Conservation (phyloP, 1,140 invertebrate genomes). For the Drosophila busckii region DNA sequence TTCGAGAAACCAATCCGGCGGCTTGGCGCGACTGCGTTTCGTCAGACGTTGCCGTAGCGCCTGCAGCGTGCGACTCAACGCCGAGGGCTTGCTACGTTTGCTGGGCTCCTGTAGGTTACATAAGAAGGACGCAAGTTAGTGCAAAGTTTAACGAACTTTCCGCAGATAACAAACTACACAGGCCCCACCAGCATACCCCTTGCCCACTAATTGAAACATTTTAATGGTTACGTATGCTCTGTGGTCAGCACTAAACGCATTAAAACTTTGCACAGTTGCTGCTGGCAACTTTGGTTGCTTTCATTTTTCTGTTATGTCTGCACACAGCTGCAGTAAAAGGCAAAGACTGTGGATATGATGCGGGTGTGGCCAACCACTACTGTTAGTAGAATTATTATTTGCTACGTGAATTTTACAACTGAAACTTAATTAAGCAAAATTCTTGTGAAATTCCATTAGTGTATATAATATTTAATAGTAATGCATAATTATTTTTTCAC, state of each 20-base stretch:
- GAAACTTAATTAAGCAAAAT: too few relatives aligned
- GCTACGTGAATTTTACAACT: too few relatives aligned
- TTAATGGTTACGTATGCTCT: conserved; percentile 33
- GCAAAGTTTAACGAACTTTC: too few relatives aligned
- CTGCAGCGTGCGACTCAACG: conserved; percentile 69
- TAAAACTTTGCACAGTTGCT: conserved; percentile 61
- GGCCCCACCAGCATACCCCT: too few relatives aligned
- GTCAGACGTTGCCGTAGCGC: conserved; percentile 72
- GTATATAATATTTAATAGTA: too few relatives aligned
- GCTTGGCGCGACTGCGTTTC: conserved; percentile 77
- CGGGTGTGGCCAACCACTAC: too few relatives aligned
- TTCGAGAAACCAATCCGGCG: conserved; percentile 83
- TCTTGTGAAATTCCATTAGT: too few relatives aligned
- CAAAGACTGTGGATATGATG: background rate
- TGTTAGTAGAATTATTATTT: too few relatives aligned
- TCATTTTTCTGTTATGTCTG: conserved; percentile 61
- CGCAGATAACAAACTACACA: too few relatives aligned
- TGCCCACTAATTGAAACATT: conserved; percentile 59
- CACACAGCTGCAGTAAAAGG: conserved; percentile 14
- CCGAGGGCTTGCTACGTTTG: conserved; percentile 69
- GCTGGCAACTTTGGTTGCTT: conserved; percentile 49
- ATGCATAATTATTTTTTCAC: too few relatives aligned
- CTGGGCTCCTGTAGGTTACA: conserved; percentile 66
- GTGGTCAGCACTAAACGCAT: conserved; percentile 45
- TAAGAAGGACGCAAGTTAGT: too few relatives aligned